Evolutionary conservation across 1,140 invertebrate species (phyloP), one percentile per base, ranked within the genome.

Genomic region (Drosophila melanica): DNA sequence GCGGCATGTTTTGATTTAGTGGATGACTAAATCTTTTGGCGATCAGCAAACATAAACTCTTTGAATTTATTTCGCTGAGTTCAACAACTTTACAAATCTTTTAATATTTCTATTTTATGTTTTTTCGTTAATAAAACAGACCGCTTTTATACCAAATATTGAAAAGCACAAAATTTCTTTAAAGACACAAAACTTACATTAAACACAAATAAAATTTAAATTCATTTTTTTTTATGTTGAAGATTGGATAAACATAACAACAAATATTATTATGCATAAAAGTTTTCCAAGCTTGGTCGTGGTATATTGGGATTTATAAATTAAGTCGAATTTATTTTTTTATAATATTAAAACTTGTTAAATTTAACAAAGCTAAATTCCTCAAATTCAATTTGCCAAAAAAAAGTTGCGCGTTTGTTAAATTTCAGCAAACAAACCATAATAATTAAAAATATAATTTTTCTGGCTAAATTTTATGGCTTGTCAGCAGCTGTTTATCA

Each of bases 401-500:
- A 45, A n/a, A 23, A 10, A 18, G 18, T 20, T 45, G 12, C 20
- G 11, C 20, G 12, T 48, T 48, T 48, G 11, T 12, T 48, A 6
- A 7, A 7, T 23, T 27, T 48, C 9, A 10, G 10, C 14, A 4
- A 23, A 54, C 9, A 54, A 12, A n/a, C 3, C 33, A 23, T 44
- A 16, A 48, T 48, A 23, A 23, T 23, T 3, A 7, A 14, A 14
- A n/a, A 16, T 2, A 86, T 71, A 70, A 71, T 53, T 58, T 75
- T 71, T 41, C 58, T 72, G 45, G 27, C 23, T 44, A 47, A 23
- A 57, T 55, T 63, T 74, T 63, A 69, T 48, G 70, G 67, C 53
- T 81, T 77, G 66, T 63, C 55, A 81, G 77, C 81, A 87, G 81
- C 78, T 86, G 82, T 70, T 79, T 79, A 63, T n/a, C 41, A 57